Evolutionary conservation across 1,140 invertebrate species (phyloP), one percentile per base, ranked within the genome.

Genomic region (Campodea augens): DNA sequence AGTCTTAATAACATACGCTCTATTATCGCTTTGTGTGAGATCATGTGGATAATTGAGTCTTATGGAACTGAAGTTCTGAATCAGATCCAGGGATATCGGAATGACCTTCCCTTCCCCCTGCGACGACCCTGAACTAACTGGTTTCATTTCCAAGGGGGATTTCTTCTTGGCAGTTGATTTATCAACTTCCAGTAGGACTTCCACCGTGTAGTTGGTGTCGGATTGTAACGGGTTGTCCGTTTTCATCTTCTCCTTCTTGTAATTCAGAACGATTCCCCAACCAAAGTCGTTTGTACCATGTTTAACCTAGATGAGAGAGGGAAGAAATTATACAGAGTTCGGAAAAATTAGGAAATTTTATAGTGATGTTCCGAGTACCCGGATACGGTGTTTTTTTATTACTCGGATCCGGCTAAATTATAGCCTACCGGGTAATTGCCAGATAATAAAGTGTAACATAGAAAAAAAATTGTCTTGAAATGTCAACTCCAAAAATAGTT

Each of bases 221-320:
- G 49, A 45, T 15, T 60, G 56, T 18, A 55, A 45, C 0, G 61
- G 51, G 50, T 62, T 56, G 52, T 60, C 71, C 51, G 22, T 50
- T 53, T 21, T 56, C 49, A 38, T 52, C 54, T 44, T 57, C 61
- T 77, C 67, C 53, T 87, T 88, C 53, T 85, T 81, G 55, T 90
- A 95, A 61, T 92, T 95, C 1, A 98, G 73, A 37, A 98, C 74
- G 21, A 91, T 83, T 25, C 90, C 90, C 92, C 93, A 98, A 51
- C 91, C 92, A 63, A 91, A 98, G 58, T 90, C 80, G 46, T 83
- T 67, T 0, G 78, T 74, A 41, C 79, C 78, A 54, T 79, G 82
- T 66, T 88, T 85, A 2, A 95, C 73, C 79, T 89, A 49, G n/a
- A n/a, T n/a, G n/a, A n/a, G n/a, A n/a, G n/a, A 42, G 25, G 37